Evolutionary conservation across 2,888 invertebrate genomes (phyloP).

Genomic region (Fragum fragum): DNA sequence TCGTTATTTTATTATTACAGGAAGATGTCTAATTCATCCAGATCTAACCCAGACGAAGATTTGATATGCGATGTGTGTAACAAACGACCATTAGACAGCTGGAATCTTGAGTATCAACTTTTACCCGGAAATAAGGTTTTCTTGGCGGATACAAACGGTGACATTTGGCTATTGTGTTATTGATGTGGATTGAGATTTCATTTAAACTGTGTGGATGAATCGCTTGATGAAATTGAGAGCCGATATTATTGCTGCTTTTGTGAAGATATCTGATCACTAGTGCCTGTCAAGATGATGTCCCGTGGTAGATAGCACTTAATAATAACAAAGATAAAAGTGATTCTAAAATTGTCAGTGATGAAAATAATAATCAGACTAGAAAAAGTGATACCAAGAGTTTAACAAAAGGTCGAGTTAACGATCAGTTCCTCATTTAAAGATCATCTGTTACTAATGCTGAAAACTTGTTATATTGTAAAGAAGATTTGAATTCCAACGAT

Average conservation of each 20-base stretch:
- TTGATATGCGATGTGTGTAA: slow-evolving; percentile 24
- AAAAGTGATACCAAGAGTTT: slow-evolving; percentile 2
- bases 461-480: background rate
- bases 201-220: slow-evolving; percentile 26
- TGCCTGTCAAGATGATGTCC: slow-evolving; percentile 1
- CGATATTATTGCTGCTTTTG: background rate
- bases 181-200: slow-evolving; percentile 24
- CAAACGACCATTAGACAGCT: slow-evolving; percentile 11
- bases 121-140: slow-evolving; percentile 29
- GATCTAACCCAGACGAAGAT: slow-evolving; percentile 12
- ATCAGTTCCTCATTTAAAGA: no score
- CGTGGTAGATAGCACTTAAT: background rate
- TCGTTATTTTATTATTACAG: no score
- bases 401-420: slow-evolving; percentile 3
- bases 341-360: no score
- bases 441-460: no score
- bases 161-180: slow-evolving; percentile 30
- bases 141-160: slow-evolving; percentile 25
- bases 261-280: background rate
- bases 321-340: no score
- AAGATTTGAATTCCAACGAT: background rate
- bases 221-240: slow-evolving; percentile 12
- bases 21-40: background rate
- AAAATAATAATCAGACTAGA: background rate
- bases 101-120: slow-evolving; percentile 31